Conservation (phyloP, 2,888 invertebrate species). For the Synergus gifuensis region DNA sequence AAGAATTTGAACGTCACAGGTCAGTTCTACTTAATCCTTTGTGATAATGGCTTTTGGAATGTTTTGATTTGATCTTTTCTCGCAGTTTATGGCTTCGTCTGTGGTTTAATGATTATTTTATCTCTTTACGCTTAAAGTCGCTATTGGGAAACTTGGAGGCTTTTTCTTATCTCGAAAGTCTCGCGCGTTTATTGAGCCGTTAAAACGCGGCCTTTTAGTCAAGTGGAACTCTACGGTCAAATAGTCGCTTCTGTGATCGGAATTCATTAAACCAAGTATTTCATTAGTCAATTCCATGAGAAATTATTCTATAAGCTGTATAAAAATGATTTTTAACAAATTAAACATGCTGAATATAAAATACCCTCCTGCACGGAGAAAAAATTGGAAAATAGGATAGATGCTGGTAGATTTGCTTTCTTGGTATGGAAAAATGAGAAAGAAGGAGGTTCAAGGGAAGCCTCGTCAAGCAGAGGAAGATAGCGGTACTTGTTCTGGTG, state of each 20-base stretch:
- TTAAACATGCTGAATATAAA: too few species aligned
- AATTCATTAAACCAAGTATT: too few species aligned
- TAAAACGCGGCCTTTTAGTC: conserved; percentile 15
- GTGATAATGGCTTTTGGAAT: background rate
- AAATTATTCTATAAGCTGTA: too few species aligned
- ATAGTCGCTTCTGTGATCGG: background rate
- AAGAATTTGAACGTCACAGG: background rate
- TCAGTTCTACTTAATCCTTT: conserved; percentile 15
- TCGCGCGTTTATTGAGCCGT: conserved; percentile 37
- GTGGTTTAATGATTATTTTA: background rate
- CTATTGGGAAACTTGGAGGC: background rate
- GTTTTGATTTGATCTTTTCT: background rate
- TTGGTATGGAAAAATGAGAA: background rate
- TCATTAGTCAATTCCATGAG: too few species aligned
- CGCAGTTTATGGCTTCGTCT: background rate
- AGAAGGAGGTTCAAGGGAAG: conserved; percentile 26
- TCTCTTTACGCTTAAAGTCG: background rate
- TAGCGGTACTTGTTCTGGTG: conserved; percentile 71
- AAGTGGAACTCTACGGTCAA: conserved; percentile 14
- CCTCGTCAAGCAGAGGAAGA: conserved; percentile 39
- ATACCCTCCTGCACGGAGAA: background rate
- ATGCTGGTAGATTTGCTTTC: background rate
- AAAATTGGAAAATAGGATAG: background rate
- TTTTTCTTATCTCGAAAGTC: conserved; percentile 5
- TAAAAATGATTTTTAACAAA: too few species aligned